Percentiles rank a stretch among this genome's conserved stretches.
Conservation (phyloP, 64 coral and sea anemone genomes). For the Trachythela sp. region DNA sequence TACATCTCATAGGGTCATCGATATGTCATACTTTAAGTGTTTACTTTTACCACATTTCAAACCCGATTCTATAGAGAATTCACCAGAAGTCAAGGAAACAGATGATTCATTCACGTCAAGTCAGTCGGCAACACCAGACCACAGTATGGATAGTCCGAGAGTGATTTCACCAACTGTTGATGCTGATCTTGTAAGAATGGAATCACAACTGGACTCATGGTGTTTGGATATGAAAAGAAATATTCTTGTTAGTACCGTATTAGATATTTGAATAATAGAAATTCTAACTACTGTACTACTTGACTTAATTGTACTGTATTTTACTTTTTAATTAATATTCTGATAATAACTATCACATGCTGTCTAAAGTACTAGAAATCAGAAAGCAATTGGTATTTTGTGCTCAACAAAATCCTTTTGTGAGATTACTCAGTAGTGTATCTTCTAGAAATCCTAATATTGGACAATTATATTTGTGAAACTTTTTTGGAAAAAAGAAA, state of each 20-base stretch:
- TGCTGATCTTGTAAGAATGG: slow-evolving; percentile 86
- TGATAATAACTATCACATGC: no score
- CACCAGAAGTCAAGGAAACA: background rate
- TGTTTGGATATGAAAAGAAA: slow-evolving; percentile 95
- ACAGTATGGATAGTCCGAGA: background rate
- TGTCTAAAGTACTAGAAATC: no score
- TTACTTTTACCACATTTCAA: background rate
- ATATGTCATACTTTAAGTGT: background rate
- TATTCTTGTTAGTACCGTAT: slow-evolving; percentile 65
- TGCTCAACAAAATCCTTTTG: no score
- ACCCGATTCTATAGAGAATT: background rate
- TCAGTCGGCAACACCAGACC: background rate
- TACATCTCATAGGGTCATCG: background rate
- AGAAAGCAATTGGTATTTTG: no score
- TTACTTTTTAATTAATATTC: no score
- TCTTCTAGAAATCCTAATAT: no score
- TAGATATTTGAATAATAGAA: no score
- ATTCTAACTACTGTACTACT: no score
- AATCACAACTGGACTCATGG: slow-evolving; percentile 84
- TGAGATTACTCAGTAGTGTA: no score
- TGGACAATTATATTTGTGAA: no score
- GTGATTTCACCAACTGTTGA: slow-evolving; percentile 68
- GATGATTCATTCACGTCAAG: background rate
- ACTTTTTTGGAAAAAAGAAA: no score
- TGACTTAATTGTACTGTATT: no score